Evolutionary conservation across 2,113 vertebrate genomes (phyloP).

Genomic region (Tringa solitaria): DNA sequence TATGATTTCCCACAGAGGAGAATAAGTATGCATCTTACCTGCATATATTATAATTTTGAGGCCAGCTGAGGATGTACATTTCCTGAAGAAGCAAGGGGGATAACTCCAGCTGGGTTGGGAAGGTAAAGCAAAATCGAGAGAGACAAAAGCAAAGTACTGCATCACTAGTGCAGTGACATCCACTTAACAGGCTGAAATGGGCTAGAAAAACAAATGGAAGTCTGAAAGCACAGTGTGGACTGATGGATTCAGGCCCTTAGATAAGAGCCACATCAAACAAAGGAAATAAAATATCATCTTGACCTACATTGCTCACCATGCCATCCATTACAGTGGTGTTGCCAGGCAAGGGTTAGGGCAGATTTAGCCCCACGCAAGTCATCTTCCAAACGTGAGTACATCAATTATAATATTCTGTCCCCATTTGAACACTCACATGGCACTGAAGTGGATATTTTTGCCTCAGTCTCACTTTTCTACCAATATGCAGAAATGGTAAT

Average conservation of each 20-base stretch:
- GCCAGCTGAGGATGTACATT: neutral
- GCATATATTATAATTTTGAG: neutral
- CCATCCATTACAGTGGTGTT: neutral
- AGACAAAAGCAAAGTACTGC: neutral
- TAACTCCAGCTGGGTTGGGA: neutral
- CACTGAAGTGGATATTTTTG: neutral
- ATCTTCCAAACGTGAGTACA: neutral
- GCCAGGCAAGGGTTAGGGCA: neutral
- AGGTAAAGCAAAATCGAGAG: neutral
- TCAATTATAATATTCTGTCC: neutral
- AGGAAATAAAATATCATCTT: slow-evolving; percentile 24
- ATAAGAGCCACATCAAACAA: neutral
- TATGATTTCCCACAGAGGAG: neutral
- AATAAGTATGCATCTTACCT: neutral
- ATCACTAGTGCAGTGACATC: neutral
- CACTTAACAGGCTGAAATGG: neutral
- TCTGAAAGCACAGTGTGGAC: neutral
- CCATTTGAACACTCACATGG: neutral
- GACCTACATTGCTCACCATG: neutral
- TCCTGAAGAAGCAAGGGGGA: neutral
- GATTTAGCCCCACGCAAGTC: neutral
- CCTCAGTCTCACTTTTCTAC: neutral
- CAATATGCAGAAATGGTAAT: neutral
- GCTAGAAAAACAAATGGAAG: neutral
- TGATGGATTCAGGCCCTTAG: neutral